A percentile compares a stretch with the other conserved stretches of the same genome.
Conservation (phyloP, 1,140 invertebrate genomes). For the Trachelipus rathkii region DNA sequence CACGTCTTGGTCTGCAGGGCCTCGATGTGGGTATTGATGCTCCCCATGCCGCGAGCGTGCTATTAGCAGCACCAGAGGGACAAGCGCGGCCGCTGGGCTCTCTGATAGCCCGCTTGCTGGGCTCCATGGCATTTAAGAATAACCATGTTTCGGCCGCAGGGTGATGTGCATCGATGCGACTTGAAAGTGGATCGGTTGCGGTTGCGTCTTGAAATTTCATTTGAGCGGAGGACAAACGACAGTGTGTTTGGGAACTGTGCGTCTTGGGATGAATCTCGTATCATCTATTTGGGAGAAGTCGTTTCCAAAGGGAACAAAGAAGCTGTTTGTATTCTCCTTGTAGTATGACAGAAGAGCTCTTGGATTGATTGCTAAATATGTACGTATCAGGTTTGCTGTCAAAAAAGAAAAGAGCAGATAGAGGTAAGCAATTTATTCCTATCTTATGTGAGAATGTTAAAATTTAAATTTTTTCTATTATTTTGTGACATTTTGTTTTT, state of each 20-base stretch:
- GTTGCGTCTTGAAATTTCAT: constrained; percentile 41
- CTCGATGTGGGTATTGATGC: constrained; percentile 96
- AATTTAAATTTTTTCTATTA: no score
- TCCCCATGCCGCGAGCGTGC: constrained; percentile 69
- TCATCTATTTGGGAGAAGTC: constrained; percentile 30
- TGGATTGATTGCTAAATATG: constrained; percentile 74
- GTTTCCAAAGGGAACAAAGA: constrained; percentile 45
- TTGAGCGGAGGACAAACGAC: constrained; percentile 44
- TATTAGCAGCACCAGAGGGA: constrained; percentile 67
- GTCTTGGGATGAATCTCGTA: constrained; percentile 38
- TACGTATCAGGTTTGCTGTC: constrained; percentile 82
- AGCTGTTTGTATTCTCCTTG: constrained; percentile 78
- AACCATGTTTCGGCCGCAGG: no score
- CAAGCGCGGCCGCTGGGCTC: constrained; percentile 76
- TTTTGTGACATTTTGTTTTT: constrained; percentile 47
- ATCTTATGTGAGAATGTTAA: no score
- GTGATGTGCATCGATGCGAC: constrained; percentile 41
- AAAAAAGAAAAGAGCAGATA: constrained; percentile 74
- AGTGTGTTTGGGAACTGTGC: constrained; percentile 42
- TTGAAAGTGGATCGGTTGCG: constrained; percentile 33
- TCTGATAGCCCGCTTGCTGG: constrained; percentile 57
- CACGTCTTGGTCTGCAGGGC: no score
- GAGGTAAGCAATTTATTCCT: constrained; percentile 61
- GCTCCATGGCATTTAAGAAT: no score
- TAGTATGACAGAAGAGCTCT: constrained; percentile 91